Evolutionary conservation across 2,113 vertebrate genomes (phyloP), one percentile per base, ranked within the genome.

Genomic region (Porphyrio hochstetteri): DNA sequence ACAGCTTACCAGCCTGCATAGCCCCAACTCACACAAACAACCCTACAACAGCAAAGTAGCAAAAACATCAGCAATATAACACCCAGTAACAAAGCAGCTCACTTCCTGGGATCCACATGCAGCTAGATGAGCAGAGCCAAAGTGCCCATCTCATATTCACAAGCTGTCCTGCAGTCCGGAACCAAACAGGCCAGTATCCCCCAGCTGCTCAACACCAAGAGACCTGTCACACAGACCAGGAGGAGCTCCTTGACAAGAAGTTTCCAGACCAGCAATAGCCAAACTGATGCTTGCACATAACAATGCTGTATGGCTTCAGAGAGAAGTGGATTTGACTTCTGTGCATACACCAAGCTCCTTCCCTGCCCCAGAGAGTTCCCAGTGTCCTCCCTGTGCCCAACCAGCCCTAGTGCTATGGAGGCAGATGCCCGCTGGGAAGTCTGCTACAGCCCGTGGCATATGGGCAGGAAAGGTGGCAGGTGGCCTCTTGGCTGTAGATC

Each of bases 121-220:
- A 4, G n/a, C 44, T 72, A 0, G 0, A n/a, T 5, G 8, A 59
- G 36, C 21, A 70, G 59, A 36, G 7, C n/a, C 23, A 46, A 61
- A 42, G 20, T 44, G 29, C 20, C 27, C 38, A 38, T 29, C 16
- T 76, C 52, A 21, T 17, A 12, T 8, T 44, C 76, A 60, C 16
- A 60, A 46, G 12, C 2, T 12, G 53, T 38, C 46, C 57, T 57
- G 10, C 9, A n/a, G 74, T 19, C 50, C 70, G 44, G 28, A 87
- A 57, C 33, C 20, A 59, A 74, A 27, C 7, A 57, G 64, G 40
- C 17, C 72, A 86, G 50, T 33, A 65, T 46, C 10, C 29, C 20
- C 56, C 19, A 60, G 59, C 21, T 64, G 59, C 27, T 86, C 71
- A 91, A 31, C 42, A 74, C 13, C 2, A 15, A 74, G 9, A 75